Base-by-base conservation (phyloP, 2,888 invertebrate genomes). In the Phaonia tiefii region DNA sequence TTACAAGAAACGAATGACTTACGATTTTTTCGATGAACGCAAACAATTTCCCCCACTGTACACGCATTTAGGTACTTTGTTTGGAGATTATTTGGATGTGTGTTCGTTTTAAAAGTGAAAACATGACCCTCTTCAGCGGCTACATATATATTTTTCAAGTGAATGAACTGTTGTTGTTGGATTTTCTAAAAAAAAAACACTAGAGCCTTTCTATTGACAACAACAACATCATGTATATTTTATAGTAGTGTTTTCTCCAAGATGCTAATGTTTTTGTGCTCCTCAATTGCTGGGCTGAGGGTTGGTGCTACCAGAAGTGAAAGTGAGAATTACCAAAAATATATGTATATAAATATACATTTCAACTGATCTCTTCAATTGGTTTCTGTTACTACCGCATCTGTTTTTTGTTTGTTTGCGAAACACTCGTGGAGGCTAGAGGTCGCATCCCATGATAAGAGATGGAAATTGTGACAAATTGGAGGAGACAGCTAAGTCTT, bases 311-410 rank as follows among this genome's bases (percentile, higher is more conserved):
- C n/a, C n/a, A n/a, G n/a, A n/a, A n/a, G n/a, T n/a, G n/a, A n/a
- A n/a, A n/a, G n/a, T n/a, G n/a, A n/a, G n/a, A n/a, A n/a, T n/a
- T n/a, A n/a, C n/a, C n/a, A n/a, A n/a, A n/a, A n/a, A n/a, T n/a
- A n/a, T n/a, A n/a, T n/a, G n/a, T n/a, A n/a, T n/a, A n/a, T n/a
- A n/a, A n/a, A n/a, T 8, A 31, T 8, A 8, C 31, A 31, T 39
- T 60, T 60, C 13, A 37, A 60, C 5, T 39, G 60, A 60, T 60
- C 60, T 60, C 39, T 37, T 37, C 60, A 60, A 37, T 60, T 60
- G 39, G 39, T 39, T 20, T n/a, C n/a, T 15, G 20, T 39, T 8
- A 17, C 58, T 58, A 13, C 17, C 37, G 22, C 56, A 13, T 17
- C 13, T 60, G 13, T 17, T 37, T 31, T 54, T 8, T 26, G 26